phyloP scores from a whole-genome alignment of 2,888 invertebrate species.

The Digitonthophagus gazella region DNA sequence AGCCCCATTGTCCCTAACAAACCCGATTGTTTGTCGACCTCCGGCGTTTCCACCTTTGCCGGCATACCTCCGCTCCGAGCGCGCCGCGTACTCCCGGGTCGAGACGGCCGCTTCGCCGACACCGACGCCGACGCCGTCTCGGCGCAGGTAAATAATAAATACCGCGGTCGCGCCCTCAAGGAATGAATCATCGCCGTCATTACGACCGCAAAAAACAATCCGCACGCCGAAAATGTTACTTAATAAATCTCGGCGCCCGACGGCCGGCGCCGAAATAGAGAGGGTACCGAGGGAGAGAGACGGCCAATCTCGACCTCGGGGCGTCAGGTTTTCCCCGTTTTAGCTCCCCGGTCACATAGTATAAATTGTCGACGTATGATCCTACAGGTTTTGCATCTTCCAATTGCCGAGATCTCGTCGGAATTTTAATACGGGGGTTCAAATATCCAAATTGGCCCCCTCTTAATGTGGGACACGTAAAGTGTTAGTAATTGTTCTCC shows the following conservation, averaged over 20 bases:
- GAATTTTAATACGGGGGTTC: not conserved
- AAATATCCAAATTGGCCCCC: not conserved
- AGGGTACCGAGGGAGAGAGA: not conserved
- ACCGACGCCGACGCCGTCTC: too few species aligned
- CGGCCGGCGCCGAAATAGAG: not conserved
- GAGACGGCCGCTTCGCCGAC: too few species aligned
- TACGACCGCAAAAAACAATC: conserved; percentile 13
- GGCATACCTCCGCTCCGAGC: not conserved
- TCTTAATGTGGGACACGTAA: not conserved
- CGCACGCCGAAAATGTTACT: conserved; percentile 7
- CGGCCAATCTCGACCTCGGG: not conserved
- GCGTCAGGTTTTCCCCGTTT: not conserved
- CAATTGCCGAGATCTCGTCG: not conserved
- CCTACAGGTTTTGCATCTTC: not conserved
- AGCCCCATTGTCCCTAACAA: conserved; percentile 13
- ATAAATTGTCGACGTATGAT: conserved; percentile 11
- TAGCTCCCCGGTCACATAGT: conserved; percentile 8
- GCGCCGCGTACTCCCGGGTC: too few species aligned
- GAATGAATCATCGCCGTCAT: conserved; percentile 8
- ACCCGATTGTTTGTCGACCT: conserved; percentile 1
- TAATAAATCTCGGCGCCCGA: conserved; percentile 14
- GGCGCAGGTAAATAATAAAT: not conserved
- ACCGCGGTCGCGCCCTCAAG: not conserved
- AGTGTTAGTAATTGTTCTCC: not conserved
- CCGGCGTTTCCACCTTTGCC: not conserved